A percentile compares a stretch with the other conserved stretches of the same genome.
Evolutionary conservation across 1,140 invertebrate species (phyloP).

Genomic region (Harpegnathos saltator): DNA sequence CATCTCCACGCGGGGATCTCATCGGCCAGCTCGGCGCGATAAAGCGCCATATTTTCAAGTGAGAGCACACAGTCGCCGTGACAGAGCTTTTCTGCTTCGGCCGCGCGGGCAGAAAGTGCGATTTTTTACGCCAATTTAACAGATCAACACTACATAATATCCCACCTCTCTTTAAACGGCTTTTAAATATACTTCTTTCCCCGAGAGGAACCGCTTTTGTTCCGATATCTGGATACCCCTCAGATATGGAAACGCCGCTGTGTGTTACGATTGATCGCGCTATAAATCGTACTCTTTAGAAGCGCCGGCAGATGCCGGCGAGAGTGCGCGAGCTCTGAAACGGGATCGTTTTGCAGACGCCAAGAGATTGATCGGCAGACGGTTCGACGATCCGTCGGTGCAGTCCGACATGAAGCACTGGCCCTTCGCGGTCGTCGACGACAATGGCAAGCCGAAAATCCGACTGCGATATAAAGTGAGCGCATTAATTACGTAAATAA

Average conservation of each 20-base stretch:
- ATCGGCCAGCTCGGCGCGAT: neutral
- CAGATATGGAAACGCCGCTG: too few species aligned
- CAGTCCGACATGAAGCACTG: conserved; percentile 90
- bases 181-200: neutral
- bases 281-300: neutral
- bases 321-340: conserved; percentile 10
- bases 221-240: too few species aligned
- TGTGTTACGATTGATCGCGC: neutral
- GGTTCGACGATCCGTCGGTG: conserved; percentile 90
- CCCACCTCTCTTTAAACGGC: too few species aligned
- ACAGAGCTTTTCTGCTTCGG: too few species aligned
- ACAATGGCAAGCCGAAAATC: conserved; percentile 88
- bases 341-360: conserved; percentile 82
- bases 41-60: neutral
- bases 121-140: too few species aligned
- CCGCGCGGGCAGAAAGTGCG: too few species aligned
- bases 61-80: too few species aligned
- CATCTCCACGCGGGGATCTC: conserved; percentile 35
- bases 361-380: conserved; percentile 89
- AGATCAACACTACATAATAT: too few species aligned
- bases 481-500: conserved; percentile 18
- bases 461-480: conserved; percentile 86
- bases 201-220: neutral
- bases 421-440: conserved; percentile 89
- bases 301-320: neutral